phyloP scores from a whole-genome alignment of 2,888 invertebrate species.

The Clanis bilineata region DNA sequence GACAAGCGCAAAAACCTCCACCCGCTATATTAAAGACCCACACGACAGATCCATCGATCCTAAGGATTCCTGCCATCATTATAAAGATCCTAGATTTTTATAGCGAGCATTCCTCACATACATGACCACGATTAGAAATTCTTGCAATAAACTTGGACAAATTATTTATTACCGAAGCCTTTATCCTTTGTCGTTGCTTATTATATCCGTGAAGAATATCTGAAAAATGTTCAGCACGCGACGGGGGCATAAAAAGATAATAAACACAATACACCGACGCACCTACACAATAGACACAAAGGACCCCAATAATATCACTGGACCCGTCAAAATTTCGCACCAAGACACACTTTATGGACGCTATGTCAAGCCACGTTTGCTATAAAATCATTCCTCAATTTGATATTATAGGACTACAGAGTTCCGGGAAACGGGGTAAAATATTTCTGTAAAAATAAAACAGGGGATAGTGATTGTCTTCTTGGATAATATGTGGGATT shows the following conservation, averaged over 20 bases:
- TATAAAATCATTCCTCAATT: background rate
- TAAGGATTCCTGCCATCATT: background rate
- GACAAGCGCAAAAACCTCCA: background rate
- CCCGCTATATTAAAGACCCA: background rate
- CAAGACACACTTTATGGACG: background rate
- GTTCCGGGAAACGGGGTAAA: background rate
- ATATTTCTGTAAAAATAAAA: too few relatives aligned
- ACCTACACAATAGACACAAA: background rate
- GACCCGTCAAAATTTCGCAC: background rate
- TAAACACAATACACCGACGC: slow-evolving; percentile 3
- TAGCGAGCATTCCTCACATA: background rate
- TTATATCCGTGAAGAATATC: slow-evolving; percentile 2
- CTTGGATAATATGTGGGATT: too few relatives aligned
- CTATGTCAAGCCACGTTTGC: background rate
- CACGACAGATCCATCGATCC: background rate
- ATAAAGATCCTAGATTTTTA: background rate
- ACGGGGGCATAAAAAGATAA: slow-evolving; percentile 6
- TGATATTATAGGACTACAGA: too few relatives aligned
- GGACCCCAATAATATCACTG: slow-evolving; percentile 9
- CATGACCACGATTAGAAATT: slow-evolving; percentile 7
- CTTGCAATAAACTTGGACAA: background rate
- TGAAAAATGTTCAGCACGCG: background rate
- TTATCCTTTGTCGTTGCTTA: background rate
- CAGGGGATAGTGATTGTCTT: too few relatives aligned
- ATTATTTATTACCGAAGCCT: background rate